Conservation (phyloP, 1,140 invertebrate species). For the Anagrus nilaparvatae region DNA sequence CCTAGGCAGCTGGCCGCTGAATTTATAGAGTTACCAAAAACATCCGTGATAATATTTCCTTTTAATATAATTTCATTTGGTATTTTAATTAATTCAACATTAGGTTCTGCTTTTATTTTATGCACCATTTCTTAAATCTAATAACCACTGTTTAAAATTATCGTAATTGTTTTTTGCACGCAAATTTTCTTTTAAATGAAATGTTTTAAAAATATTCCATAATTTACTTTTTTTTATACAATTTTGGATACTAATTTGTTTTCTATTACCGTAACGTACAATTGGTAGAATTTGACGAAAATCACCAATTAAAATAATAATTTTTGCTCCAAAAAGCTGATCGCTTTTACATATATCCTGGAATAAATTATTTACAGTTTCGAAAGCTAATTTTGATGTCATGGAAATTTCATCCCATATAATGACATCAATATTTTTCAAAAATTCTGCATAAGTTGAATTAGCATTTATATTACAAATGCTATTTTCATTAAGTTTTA, state of each 20-base stretch:
- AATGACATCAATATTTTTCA: slow-evolving; percentile 11
- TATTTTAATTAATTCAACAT: slow-evolving; percentile 4
- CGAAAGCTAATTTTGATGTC: slow-evolving; percentile 10
- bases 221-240: slow-evolving; percentile 11
- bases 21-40: slow-evolving; percentile 2
- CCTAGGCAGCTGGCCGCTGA: too few relatives aligned
- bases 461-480: slow-evolving; percentile 11
- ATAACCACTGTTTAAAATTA: slow-evolving; percentile 8
- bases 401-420: slow-evolving; percentile 15
- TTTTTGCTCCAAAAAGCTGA: slow-evolving; percentile 11
- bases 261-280: slow-evolving; percentile 5
- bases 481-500: slow-evolving; percentile 12
- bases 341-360: slow-evolving; percentile 8
- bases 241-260: slow-evolving; percentile 4
- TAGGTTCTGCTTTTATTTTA: neutral
- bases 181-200: neutral
- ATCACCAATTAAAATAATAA: slow-evolving; percentile 10
- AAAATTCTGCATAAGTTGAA: slow-evolving; percentile 6
- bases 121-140: slow-evolving; percentile 10
- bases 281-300: slow-evolving; percentile 12
- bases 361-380: slow-evolving; percentile 8
- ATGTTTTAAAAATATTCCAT: slow-evolving; percentile 2
- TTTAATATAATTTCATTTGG: slow-evolving; percentile 1
- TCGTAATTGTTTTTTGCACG: neutral
- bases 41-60: slow-evolving; percentile 3